A percentile compares a stretch with the other conserved stretches of the same genome.
Evolutionary conservation across 2,888 invertebrate genomes (phyloP).

Genomic region (Ephialtes manifestator): DNA sequence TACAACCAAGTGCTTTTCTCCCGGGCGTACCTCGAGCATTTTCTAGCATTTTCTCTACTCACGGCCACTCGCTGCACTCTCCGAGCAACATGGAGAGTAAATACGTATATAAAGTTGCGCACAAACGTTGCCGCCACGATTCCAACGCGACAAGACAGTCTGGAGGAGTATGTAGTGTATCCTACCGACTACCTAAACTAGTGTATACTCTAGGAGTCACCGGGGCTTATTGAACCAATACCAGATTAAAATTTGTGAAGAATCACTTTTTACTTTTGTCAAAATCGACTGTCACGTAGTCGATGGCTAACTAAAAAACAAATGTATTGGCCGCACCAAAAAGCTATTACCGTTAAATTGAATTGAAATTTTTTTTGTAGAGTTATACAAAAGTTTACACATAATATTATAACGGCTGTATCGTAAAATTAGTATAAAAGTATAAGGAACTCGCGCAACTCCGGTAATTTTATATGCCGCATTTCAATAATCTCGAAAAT

Average conservation of each 20-base stretch:
- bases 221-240: neutral
- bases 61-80: slow-evolving; percentile 13
- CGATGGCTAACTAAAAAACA: too few relatives aligned
- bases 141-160: neutral
- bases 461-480: too few relatives aligned
- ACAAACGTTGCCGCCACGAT: neutral
- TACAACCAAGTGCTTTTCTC: slow-evolving; percentile 13
- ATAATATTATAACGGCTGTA: too few relatives aligned
- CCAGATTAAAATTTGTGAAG: neutral
- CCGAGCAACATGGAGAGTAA: neutral
- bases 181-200: neutral
- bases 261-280: too few relatives aligned
- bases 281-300: too few relatives aligned
- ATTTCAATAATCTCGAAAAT: too few relatives aligned
- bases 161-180: slow-evolving; percentile 18
- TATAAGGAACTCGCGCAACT: too few relatives aligned
- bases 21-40: neutral
- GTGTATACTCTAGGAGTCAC: neutral
- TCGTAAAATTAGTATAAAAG: too few relatives aligned
- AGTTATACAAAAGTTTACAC: too few relatives aligned
- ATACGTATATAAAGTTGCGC: slow-evolving; percentile 26
- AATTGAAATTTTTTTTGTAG: too few relatives aligned
- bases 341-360: too few relatives aligned
- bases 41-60: slow-evolving; percentile 1
- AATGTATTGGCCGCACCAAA: too few relatives aligned